Base-by-base conservation (phyloP, 2,113 vertebrate genomes). In the Cottus gobio region DNA sequence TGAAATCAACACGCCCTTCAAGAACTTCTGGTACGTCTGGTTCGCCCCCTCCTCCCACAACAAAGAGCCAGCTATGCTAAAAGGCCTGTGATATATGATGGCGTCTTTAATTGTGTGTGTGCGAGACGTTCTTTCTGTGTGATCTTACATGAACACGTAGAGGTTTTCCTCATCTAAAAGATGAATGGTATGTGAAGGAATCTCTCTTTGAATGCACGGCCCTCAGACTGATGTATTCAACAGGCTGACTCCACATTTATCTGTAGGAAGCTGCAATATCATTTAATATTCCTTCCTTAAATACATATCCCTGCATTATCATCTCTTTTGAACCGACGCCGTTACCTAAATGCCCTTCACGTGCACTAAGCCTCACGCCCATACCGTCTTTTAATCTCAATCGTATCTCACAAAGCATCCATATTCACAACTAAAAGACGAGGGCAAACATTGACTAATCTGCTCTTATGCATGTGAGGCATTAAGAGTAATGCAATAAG, bases 1-100 rank as follows among this genome's bases (percentile, higher is more conserved):
- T 88, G 98, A 99, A 93, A 93, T 99, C 93, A 99, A 96, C 90
- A 99, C 98, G n/a, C 98, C 98, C 54, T 99, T 98, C 76, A 96
- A 95, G 90, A 98, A 94, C 87, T 99, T 99, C 91, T 97, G 97
- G 98, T 99, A 91, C 92, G 95, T 93, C 75, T 87, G 67, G 7
- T 2, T 20, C 4, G 10, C 7, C 34, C 5, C 0, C 2, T 44
- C 78, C 69, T 31, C 7, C 64, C 75, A 58, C 75, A 75, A 58
- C 50, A 80, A 66, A 67, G 44, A 62, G 30, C n/a, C 13, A 1
- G 61, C 65, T 4, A 60, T n/a, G 37, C 46, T 15, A 4, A 11
- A 50, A n/a, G 5, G 54, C 52, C 46, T 24, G 50, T 65, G 50
- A 37, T 63, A 48, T 30, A 22, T 42, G 37, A 69, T 37, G 52